Base-by-base conservation (phyloP, 2,797 vertebrate genomes). In the Anabas testudineus region DNA sequence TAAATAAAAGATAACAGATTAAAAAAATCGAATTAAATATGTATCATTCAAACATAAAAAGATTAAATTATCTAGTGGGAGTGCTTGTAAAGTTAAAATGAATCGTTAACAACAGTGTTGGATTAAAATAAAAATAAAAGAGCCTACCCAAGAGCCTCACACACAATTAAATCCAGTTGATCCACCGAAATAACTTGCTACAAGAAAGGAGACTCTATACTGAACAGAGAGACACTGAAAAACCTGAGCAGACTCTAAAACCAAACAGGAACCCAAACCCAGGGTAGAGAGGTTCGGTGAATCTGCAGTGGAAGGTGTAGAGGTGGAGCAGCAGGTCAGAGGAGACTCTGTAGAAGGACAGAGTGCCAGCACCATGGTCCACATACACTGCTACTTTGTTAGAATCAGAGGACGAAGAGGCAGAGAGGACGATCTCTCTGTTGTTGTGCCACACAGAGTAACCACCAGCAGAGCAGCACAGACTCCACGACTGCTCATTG, bases 231-330 rank as follows among this genome's bases (percentile, higher is more conserved):
- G 45, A 48, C 19, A 49, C 21, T 1, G 16, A 42, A n/a, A 5
- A 6, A 2, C 58, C 58, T 26, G 46, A 15, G 14, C 14, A 24
- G 22, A 48, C 21, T 3, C 46, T 24, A 26, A 48, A 48, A 26
- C 45, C 45, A 47, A 48, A 48, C 22, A 48, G 36, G 30, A 62
- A 49, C 9, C 59, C 45, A 9, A 62, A 48, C 32, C 46, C 59
- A 39, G 46, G 15, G 12, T 49, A 39, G 0, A 49, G 59, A 18
- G 59, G 15, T 13, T 39, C 45, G 16, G 59, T 62, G 59, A 62
- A 49, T 7, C 16, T 26, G 21, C 21, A 10, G 34, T 30, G 18
- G 48, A 32, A 41, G 22, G 47, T 51, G 60, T 51, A 32, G 5
- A 63, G 37, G 36, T 41, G 61, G 26, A 28, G 5, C 32, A 52